Evolutionary conservation across 2,888 invertebrate genomes (phyloP), one percentile per base, ranked within the genome.

Genomic region (Drosophila diplacantha): DNA sequence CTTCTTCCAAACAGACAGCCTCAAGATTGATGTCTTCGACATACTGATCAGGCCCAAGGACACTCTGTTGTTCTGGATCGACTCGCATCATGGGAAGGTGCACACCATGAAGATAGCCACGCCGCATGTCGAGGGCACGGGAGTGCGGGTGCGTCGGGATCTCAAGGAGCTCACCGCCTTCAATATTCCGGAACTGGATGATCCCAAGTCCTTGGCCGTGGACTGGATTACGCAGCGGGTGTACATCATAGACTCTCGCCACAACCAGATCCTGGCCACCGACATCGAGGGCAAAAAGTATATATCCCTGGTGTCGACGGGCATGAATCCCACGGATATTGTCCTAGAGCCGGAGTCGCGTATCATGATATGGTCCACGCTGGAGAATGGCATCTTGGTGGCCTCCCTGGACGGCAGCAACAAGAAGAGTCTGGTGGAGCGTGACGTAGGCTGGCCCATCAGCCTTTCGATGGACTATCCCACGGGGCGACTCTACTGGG

Each of bases 401-500:
- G 91, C 92, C 22, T 90, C 90, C 20, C 90, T 93, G 89, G 93
- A 93, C 86, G 95, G 95, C 32, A 85, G 86, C 39, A 89, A 89
- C 18, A 88, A 90, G 70, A 90, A 89, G 73, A 88, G 90, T 59
- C 87, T 95, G 37, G 90, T 93, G 51, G 88, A 89, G 56, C 89
- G 90, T 5, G 90, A 92, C 74, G 89, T 93, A 65, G 91, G 93
- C 14, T 94, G 94, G 90, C 94, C 94, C 1, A 91, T 92, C 5
- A 94, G 95, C 72, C 90, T 96, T 44, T 92, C 95, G 6, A 90
- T 96, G 55, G 94, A 94, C 87, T 91, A 92, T 85, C 91, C 94
- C 0, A 92, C 93, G 0, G 89, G 90, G n/a, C 89, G 96, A 7
- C 87, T 96, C 5, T 96, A 96, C 90, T 95, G 95, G 93, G 92